Base-by-base conservation (phyloP, 2,888 invertebrate species). In the Agriopis leucophaearia region DNA sequence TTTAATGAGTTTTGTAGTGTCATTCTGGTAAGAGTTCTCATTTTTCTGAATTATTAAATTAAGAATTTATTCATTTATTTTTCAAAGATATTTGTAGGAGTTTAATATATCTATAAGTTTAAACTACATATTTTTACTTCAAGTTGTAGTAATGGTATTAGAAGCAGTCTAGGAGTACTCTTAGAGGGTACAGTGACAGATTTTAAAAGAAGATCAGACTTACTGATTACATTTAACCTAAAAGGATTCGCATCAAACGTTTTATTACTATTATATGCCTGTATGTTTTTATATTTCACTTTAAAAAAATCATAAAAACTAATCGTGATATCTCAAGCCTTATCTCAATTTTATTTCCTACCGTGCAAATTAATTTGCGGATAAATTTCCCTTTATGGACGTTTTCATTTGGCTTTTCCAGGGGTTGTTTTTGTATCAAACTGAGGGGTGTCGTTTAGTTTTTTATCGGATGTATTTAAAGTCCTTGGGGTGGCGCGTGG, bases 381-480 rank as follows among this genome's bases (percentile, higher is more conserved):
- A 93, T 92, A 93, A 92, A 92, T 94, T 93, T 90, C 88, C 89
- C 84, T 91, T 89, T 90, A 92, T 90, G 85, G 89, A 84, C 87
- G 83, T 87, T 87, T 85, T 85, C 84, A 87, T 86, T 87, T 82
- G 82, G 80, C 74, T 81, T 80, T 81, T 81, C 79, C 79, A 80
- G 81, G 86, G 89, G 89, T 86, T 82, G 79, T 86, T 87, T 88
- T 87, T 84, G 79, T 79, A 75, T 75, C 77, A 50, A 55, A 60
- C 60, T 64, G 82, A 81, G 87, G 89, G 90, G 91, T 86, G 89
- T 82, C 84, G 84, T 87, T 88, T 89, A 89, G 90, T 92, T 93
- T 91, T 91, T 93, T 92, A 93, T 94, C 91, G 91, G 89, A 89
- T 89, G 90, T 92, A 92, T 91, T 93, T 92, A 92, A 91, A 89